phyloP scores from a whole-genome alignment of 2,888 invertebrate genomes.

The Andrena fulva region DNA sequence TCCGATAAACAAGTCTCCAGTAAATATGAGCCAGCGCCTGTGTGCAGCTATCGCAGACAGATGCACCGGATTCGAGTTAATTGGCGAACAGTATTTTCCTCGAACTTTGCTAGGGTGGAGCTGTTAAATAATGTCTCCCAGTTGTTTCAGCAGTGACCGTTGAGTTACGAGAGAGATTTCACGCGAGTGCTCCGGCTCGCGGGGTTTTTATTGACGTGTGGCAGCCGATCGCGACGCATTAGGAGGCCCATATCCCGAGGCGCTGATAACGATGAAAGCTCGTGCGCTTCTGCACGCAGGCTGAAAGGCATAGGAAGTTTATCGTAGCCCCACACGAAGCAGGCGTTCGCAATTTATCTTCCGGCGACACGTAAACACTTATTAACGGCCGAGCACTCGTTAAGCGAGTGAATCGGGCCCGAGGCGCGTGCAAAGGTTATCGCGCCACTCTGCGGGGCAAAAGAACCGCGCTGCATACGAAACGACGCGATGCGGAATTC shows the following conservation, averaged over 20 bases:
- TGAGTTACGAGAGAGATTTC: not conserved
- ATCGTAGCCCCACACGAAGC: conserved; percentile 80
- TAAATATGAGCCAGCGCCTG: not conserved
- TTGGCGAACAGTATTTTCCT: too few species aligned
- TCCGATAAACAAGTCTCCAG: conserved; percentile 37
- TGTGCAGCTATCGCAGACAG: conserved; percentile 7
- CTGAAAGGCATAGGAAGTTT: conserved; percentile 60
- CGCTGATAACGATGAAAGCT: conserved; percentile 52
- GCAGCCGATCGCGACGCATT: conserved; percentile 51
- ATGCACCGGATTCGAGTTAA: not conserved
- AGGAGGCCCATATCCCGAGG: conserved; percentile 33
- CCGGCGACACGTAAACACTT: conserved; percentile 80
- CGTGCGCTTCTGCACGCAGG: conserved; percentile 73
- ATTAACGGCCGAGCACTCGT: conserved; percentile 77
- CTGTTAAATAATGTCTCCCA: too few species aligned
- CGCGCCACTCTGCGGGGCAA: conserved; percentile 56
- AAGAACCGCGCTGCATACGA: conserved; percentile 66
- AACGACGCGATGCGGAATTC: conserved; percentile 34
- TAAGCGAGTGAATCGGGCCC: conserved; percentile 70
- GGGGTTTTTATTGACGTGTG: conserved; percentile 42
- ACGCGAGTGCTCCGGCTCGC: conserved; percentile 39
- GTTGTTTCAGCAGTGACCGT: too few species aligned
- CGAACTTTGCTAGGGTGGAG: too few species aligned
- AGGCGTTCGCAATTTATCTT: conserved; percentile 79
- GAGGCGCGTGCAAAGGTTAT: conserved; percentile 62